A percentile compares a stretch with the other conserved stretches of the same genome.
phyloP scores from a whole-genome alignment of 1,140 invertebrate genomes.

The Penaeus japonicus region DNA sequence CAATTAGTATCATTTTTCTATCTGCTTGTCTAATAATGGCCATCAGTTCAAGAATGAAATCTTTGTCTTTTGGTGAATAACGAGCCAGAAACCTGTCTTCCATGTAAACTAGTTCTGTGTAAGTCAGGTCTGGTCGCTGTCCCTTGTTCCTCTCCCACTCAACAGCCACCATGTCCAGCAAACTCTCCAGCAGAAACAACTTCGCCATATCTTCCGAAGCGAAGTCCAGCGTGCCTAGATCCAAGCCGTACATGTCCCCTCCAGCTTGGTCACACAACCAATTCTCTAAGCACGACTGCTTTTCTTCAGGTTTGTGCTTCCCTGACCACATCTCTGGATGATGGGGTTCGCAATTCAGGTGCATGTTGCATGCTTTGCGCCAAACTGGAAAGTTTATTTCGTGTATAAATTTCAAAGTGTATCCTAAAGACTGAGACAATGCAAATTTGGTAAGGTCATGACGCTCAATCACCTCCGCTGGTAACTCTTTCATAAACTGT shows the following conservation, averaged over 20 bases:
- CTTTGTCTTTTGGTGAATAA: too few species aligned
- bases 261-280: constrained; percentile 20
- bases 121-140: too few species aligned
- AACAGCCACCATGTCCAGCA: constrained; percentile 26
- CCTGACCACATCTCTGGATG: constrained; percentile 41
- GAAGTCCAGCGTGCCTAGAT: not conserved
- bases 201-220: constrained; percentile 23
- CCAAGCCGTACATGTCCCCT: constrained; percentile 11
- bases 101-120: too few species aligned
- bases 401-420: constrained; percentile 40
- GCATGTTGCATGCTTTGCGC: constrained; percentile 26
- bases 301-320: not conserved
- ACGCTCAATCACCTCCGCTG: constrained; percentile 38
- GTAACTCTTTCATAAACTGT: constrained; percentile 18
- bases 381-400: constrained; percentile 15
- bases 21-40: not conserved
- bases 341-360: constrained; percentile 34
- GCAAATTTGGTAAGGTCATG: constrained; percentile 44
- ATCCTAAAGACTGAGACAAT: constrained; percentile 28
- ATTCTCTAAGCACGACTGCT: constrained; percentile 16
- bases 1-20: not conserved
- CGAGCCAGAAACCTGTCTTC: too few species aligned
- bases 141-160: too few species aligned
- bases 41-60: constrained; percentile 1
- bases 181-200: constrained; percentile 34